These are phyloP conservation scores for Mechanitis messenoides DNA, from an alignment of 2,888 invertebrate species.

Conservation along the genomic window DNA sequence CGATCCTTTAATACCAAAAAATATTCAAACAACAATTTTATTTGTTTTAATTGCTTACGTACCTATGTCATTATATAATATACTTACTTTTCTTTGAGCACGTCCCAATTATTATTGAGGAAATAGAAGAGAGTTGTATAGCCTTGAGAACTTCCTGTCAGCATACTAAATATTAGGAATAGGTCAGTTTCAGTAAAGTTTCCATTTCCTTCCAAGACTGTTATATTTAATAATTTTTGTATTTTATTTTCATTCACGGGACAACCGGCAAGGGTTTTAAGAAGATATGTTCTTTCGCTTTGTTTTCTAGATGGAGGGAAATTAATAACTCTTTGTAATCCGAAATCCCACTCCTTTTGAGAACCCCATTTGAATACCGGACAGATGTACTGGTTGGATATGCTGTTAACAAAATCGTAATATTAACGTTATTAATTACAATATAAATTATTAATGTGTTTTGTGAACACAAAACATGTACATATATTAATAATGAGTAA, in stretches of 20 bases:
- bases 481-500: no score
- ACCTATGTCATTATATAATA: background rate
- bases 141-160: slow-evolving; percentile 82
- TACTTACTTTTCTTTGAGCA: slow-evolving; percentile 79
- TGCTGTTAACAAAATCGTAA: slow-evolving; percentile 62
- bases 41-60: background rate
- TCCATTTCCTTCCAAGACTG: slow-evolving; percentile 81
- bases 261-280: slow-evolving; percentile 87
- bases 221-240: slow-evolving; percentile 78
- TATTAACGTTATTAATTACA: background rate
- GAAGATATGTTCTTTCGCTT: slow-evolving; percentile 84
- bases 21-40: no score
- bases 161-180: slow-evolving; percentile 84
- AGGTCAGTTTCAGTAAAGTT: slow-evolving; percentile 87
- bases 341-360: slow-evolving; percentile 88
- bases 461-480: no score
- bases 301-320: slow-evolving; percentile 83
- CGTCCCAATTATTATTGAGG: slow-evolving; percentile 82
- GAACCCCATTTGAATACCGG: slow-evolving; percentile 90
- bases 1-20: background rate
- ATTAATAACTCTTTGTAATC: slow-evolving; percentile 83
- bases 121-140: slow-evolving; percentile 84
- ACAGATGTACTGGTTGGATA: slow-evolving; percentile 85
- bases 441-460: no score
- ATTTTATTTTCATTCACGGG: slow-evolving; percentile 84